phyloP scores from a whole-genome alignment of 1,140 invertebrate species.

The Drosophila takahashii region DNA sequence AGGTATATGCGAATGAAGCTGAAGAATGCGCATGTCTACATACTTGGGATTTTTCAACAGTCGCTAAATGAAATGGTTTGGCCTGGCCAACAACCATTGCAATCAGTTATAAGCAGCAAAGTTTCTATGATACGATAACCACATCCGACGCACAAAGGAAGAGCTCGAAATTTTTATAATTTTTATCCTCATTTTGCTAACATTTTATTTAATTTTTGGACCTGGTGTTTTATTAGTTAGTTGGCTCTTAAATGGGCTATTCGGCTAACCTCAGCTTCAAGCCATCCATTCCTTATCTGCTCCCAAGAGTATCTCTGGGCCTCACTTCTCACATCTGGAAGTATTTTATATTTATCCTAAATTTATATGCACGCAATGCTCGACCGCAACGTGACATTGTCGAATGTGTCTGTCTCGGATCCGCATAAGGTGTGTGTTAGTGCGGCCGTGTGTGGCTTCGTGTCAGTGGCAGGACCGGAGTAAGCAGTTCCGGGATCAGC shows the following conservation, averaged over 20 bases:
- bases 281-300: too few relatives aligned
- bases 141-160: too few relatives aligned
- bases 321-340: neutral
- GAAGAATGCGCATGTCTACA: neutral
- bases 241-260: too few relatives aligned
- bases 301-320: neutral
- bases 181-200: too few relatives aligned
- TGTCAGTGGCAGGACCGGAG: conserved; percentile 20
- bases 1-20: neutral
- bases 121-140: too few relatives aligned
- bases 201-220: too few relatives aligned
- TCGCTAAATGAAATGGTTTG: neutral
- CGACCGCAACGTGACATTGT: conserved; percentile 75
- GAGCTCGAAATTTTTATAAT: too few relatives aligned
- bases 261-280: too few relatives aligned
- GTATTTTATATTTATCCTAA: conserved; percentile 58
- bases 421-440: neutral
- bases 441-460: conserved; percentile 8
- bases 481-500: conserved; percentile 54
- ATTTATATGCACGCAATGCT: conserved; percentile 65
- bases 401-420: conserved; percentile 49
- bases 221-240: too few relatives aligned
- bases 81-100: too few relatives aligned
- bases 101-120: too few relatives aligned
- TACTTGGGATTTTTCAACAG: neutral